Base-by-base conservation (phyloP, 2,888 invertebrate species). In the Uloborus plumipes region DNA sequence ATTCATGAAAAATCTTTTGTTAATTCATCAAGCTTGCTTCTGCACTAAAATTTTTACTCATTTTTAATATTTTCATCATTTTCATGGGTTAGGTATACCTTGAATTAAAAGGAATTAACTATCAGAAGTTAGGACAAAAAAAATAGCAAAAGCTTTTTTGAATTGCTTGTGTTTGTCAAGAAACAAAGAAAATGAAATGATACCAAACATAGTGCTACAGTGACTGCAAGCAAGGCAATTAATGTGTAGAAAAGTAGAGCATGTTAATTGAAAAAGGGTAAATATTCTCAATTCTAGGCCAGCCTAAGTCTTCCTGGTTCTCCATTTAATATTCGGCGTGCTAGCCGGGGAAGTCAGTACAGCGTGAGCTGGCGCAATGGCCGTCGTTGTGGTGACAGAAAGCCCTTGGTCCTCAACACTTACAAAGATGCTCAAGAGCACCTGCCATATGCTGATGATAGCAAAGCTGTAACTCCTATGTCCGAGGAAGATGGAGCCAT, bases 401-500 rank as follows among this genome's bases (percentile, higher is more conserved):
- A 97, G 89, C 97, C 97, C 71, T 92, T 97, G 88, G 96, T 98
- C 86, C 92, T 97, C 87, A 81, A 82, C 62, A 97, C 97, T 86
- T 97, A 97, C 91, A 92, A 96, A 90, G 97, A 90, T 86, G 88
- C 88, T 65, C 88, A 90, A 88, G 96, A 96, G 91, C 96, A 97
- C 90, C 92, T 98, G 88, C 98, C 98, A 81, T 98, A 96, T 89
- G 98, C 97, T 82, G 98, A 98, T 89, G 98, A 98, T 90, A 97
- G 97, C 85, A 96, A 96, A 88, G 98, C 97, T 86, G 98, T 97
- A 83, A 98, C 98, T 85, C 98, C 98, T 74, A 96, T 97, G 94
- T 97, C 97, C 86, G 98, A 98, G 91, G 98, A 98, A 90, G 97
- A 96, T 90, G 96, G 96, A 88, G 95, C 95, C 89, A 96, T 97